Evolutionary conservation across 2,888 invertebrate species (phyloP).

Genomic region (Agrotis ipsilon): DNA sequence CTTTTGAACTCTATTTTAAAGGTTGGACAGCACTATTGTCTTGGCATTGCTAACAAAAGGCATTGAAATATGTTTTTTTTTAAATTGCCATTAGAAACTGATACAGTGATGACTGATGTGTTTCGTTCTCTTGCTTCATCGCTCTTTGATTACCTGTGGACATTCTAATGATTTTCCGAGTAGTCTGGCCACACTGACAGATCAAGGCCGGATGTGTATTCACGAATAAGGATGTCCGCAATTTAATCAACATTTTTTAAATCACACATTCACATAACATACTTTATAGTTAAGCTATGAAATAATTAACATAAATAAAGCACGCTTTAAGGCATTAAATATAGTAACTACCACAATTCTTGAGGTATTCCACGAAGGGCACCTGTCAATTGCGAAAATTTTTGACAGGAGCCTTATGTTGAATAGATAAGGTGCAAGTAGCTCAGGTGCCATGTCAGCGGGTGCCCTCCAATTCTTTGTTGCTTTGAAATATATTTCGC

Average conservation of each 20-base stretch:
- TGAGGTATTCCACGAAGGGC: no score
- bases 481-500: no score
- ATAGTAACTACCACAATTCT: no score
- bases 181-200: slow-evolving; percentile 6
- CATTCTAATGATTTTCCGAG: slow-evolving; percentile 43
- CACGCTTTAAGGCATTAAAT: no score
- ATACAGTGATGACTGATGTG: slow-evolving; percentile 11
- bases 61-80: slow-evolving; percentile 22
- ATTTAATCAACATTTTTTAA: background rate
- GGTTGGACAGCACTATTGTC: slow-evolving; percentile 20
- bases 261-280: no score
- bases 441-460: no score
- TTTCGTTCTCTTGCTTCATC: slow-evolving; percentile 14
- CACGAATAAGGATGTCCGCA: background rate
- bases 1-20: slow-evolving; percentile 17
- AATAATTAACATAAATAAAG: no score
- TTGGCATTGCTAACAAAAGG: slow-evolving; percentile 12
- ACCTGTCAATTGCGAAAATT: no score
- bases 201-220: background rate
- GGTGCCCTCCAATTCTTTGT: no score
- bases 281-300: no score
- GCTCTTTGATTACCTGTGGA: slow-evolving; percentile 30
- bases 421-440: no score
- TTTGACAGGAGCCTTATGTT: no score
- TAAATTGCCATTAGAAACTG: slow-evolving; percentile 36